Conservation (phyloP, 2,113 vertebrate genomes). For the Amazona vittata region DNA sequence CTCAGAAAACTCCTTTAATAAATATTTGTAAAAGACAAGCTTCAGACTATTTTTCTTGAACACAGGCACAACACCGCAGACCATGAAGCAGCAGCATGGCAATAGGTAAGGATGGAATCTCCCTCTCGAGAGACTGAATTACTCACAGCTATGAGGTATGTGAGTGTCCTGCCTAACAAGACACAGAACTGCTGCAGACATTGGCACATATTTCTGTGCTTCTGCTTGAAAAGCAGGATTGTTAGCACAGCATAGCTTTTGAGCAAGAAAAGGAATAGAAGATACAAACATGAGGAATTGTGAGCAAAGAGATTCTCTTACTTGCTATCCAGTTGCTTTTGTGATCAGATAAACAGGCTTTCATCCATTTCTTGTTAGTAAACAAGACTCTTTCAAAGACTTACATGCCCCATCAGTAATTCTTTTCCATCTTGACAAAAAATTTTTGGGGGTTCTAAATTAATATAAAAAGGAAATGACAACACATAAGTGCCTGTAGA, state of each 20-base stretch:
- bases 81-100: background rate
- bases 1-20: background rate
- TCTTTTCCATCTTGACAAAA: background rate
- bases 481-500: background rate
- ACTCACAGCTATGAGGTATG: background rate
- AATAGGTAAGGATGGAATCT: background rate
- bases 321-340: background rate
- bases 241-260: background rate
- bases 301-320: background rate
- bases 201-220: background rate
- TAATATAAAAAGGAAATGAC: background rate
- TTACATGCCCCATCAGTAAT: background rate
- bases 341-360: background rate
- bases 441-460: background rate
- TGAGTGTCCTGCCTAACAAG: background rate
- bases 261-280: background rate
- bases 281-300: background rate
- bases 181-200: background rate
- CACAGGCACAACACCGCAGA: background rate
- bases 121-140: fast-evolving
- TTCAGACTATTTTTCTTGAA: background rate
- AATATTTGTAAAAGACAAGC: background rate
- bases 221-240: background rate
- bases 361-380: background rate
- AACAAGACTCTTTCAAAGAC: background rate